phyloP scores from a whole-genome alignment of 2,113 vertebrate genomes.

The Silurus meridionalis region DNA sequence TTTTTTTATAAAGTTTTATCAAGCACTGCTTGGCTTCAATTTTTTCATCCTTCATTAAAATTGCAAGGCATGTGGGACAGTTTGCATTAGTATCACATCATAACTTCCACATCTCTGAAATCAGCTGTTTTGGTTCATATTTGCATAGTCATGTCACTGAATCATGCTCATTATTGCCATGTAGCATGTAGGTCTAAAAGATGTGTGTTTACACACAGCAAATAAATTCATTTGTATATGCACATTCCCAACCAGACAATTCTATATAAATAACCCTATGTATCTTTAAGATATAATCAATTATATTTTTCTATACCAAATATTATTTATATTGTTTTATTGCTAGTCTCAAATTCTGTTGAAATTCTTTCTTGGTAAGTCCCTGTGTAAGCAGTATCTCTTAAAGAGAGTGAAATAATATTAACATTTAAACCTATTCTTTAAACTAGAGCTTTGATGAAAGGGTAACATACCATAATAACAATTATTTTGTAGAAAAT shows the following conservation, averaged over 20 bases:
- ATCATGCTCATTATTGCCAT: background rate
- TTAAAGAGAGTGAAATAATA: background rate
- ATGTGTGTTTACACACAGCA: background rate
- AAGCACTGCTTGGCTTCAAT: background rate
- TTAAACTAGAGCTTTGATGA: background rate
- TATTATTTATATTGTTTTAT: background rate
- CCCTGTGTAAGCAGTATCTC: background rate
- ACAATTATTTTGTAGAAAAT: background rate
- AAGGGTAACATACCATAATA: background rate
- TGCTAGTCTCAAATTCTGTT: background rate
- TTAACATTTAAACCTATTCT: background rate
- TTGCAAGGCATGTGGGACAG: background rate
- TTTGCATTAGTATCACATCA: background rate
- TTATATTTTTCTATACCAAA: background rate
- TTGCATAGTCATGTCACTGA: background rate
- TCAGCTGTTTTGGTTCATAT: background rate
- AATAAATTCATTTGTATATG: background rate
- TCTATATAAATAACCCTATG: background rate
- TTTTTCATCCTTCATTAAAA: background rate
- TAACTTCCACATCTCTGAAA: background rate
- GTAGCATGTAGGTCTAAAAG: background rate
- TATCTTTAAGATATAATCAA: background rate
- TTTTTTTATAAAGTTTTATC: constrained; percentile 37
- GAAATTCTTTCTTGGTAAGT: background rate
- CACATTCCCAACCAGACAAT: background rate